phyloP scores from a whole-genome alignment of 2,113 vertebrate species.

The Tachysurus vachellii region DNA sequence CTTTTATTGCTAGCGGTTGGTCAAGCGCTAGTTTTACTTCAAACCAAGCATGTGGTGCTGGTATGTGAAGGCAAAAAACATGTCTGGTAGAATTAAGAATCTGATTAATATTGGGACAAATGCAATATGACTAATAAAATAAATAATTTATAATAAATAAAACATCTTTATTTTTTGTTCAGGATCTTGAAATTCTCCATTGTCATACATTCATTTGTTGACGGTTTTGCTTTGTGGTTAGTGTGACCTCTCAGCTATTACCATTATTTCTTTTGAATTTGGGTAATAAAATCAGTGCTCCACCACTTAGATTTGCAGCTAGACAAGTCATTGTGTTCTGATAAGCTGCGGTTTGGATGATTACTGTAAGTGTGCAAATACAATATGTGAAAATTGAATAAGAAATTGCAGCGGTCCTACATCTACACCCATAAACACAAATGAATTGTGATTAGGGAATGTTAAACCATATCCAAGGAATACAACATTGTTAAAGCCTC shows the following conservation, averaged over 20 bases:
- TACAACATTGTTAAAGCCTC: neutral
- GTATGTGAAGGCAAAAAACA: neutral
- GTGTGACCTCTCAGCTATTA: neutral
- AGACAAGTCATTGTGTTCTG: neutral
- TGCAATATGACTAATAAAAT: neutral
- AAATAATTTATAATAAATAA: neutral
- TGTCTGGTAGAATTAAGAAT: neutral
- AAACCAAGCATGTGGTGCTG: neutral
- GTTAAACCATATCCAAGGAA: neutral
- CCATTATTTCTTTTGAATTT: neutral
- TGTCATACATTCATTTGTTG: neutral
- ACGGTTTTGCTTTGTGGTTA: neutral
- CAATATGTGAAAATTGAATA: neutral
- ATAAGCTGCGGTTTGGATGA: neutral
- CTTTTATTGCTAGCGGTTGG: neutral
- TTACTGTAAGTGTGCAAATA: neutral
- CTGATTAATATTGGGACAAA: neutral
- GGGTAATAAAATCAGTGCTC: neutral
- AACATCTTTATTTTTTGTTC: neutral
- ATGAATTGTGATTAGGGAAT: neutral
- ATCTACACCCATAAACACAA: neutral
- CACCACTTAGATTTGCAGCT: neutral
- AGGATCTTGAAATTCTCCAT: neutral
- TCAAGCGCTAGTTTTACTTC: conserved; percentile 4
- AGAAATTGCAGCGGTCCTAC: neutral